Evolutionary conservation across 2,113 vertebrate genomes (phyloP).

Genomic region (Castor canadensis): DNA sequence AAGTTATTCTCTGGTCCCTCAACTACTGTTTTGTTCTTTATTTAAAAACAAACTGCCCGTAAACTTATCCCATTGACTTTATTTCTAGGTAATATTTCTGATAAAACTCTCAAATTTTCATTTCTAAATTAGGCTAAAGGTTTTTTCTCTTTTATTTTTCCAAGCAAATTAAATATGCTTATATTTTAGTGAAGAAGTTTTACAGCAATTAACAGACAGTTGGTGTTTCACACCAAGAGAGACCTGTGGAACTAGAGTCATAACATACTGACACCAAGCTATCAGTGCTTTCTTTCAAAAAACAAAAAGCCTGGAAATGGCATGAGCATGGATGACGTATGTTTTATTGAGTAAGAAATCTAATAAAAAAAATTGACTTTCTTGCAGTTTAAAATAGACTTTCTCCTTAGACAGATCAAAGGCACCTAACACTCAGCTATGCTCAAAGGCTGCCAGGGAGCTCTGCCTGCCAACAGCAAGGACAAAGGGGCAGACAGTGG

Average conservation of each 20-base stretch:
- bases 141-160: not conserved
- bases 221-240: not conserved
- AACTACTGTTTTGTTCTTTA: not conserved
- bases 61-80: not conserved
- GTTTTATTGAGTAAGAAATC: not conserved
- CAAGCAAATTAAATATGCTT: not conserved
- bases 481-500: slow-evolving; percentile 18
- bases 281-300: not conserved
- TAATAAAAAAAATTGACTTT: slow-evolving; percentile 10
- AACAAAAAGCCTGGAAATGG: not conserved
- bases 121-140: slow-evolving; percentile 19
- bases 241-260: rapidly evolving
- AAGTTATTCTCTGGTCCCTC: not conserved
- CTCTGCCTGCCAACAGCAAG: slow-evolving; percentile 44
- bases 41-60: not conserved
- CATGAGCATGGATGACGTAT: rapidly evolving
- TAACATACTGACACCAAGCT: no score
- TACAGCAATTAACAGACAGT: not conserved
- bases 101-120: not conserved
- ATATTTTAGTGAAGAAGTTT: not conserved
- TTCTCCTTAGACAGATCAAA: slow-evolving; percentile 57
- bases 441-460: slow-evolving; percentile 50
- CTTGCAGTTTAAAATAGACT: slow-evolving; percentile 61
- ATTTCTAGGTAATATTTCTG: slow-evolving; percentile 24
- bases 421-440: not conserved